Conservation (phyloP, 2,113 vertebrate genomes). For the Sphyrna mokarran region DNA sequence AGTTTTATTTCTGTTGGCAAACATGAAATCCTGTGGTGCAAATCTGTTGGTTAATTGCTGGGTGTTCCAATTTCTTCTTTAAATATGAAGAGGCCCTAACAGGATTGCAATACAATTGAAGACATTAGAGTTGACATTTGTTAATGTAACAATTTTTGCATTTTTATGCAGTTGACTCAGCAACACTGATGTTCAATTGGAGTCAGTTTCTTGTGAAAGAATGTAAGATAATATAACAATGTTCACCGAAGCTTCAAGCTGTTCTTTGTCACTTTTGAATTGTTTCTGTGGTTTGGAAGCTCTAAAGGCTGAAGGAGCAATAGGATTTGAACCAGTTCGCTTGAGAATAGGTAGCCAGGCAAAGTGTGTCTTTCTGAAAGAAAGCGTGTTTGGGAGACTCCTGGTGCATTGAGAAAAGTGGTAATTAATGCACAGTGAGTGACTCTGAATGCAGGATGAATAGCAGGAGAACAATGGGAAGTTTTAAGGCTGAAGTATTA, state of each 20-base stretch:
- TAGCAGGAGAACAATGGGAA: slow-evolving; percentile 61
- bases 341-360: slow-evolving; percentile 69
- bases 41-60: too few relatives aligned
- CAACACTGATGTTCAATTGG: background rate
- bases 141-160: background rate
- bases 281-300: slow-evolving; percentile 10
- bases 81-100: too few relatives aligned
- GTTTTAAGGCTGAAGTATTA: slow-evolving; percentile 57
- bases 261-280: background rate
- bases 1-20: too few relatives aligned
- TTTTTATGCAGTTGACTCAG: background rate
- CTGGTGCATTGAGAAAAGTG: slow-evolving; percentile 58
- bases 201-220: background rate
- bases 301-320: slow-evolving; percentile 46
- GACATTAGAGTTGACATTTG: background rate
- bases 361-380: slow-evolving; percentile 70
- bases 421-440: slow-evolving; percentile 75
- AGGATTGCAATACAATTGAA: background rate
- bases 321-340: slow-evolving; percentile 59
- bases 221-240: background rate
- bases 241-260: background rate
- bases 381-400: slow-evolving; percentile 60
- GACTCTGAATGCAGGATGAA: slow-evolving; percentile 71
- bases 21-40: too few relatives aligned
- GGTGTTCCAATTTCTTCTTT: too few relatives aligned